Percentiles rank a stretch among this genome's conserved stretches.
phyloP scores from a whole-genome alignment of 2,888 invertebrate genomes.

The Thymelicus acteon region DNA sequence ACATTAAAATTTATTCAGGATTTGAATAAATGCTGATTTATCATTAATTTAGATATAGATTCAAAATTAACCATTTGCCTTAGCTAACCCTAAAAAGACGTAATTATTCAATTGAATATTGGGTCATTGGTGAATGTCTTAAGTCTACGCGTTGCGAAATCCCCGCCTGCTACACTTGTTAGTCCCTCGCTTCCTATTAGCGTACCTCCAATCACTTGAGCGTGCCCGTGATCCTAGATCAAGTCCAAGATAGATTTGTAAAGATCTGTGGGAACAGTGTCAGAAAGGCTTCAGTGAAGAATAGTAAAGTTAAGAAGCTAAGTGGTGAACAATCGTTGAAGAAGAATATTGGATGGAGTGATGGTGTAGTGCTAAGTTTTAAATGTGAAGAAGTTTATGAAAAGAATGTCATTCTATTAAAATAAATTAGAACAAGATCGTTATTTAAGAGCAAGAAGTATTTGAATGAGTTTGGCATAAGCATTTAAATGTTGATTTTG shows the following conservation, averaged over 20 bases:
- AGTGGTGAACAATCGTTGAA: neutral
- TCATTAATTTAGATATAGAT: too few species aligned
- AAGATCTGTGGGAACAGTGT: constrained; percentile 4
- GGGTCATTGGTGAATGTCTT: constrained; percentile 10
- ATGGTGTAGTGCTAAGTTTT: neutral
- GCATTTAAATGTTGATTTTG: too few species aligned
- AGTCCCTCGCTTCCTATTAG: constrained; percentile 63
- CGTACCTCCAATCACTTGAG: constrained; percentile 64
- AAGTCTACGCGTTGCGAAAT: constrained; percentile 37
- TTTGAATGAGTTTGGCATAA: too few species aligned
- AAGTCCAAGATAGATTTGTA: constrained; percentile 42
- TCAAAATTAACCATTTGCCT: too few species aligned
- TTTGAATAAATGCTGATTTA: too few species aligned
- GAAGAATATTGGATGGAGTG: neutral
- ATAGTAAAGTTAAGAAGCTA: neutral
- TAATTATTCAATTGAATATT: constrained; percentile 10
- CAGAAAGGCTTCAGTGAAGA: neutral
- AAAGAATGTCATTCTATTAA: too few species aligned
- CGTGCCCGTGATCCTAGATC: constrained; percentile 73
- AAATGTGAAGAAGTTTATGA: too few species aligned
- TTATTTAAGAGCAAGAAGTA: too few species aligned
- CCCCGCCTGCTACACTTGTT: constrained; percentile 45
- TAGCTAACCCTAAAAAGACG: too few species aligned
- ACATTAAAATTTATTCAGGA: too few species aligned
- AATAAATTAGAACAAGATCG: too few species aligned